These are phyloP conservation scores for Lobophora halterata DNA, from an alignment of 2,888 invertebrate species.

Conservation along the genomic window DNA sequence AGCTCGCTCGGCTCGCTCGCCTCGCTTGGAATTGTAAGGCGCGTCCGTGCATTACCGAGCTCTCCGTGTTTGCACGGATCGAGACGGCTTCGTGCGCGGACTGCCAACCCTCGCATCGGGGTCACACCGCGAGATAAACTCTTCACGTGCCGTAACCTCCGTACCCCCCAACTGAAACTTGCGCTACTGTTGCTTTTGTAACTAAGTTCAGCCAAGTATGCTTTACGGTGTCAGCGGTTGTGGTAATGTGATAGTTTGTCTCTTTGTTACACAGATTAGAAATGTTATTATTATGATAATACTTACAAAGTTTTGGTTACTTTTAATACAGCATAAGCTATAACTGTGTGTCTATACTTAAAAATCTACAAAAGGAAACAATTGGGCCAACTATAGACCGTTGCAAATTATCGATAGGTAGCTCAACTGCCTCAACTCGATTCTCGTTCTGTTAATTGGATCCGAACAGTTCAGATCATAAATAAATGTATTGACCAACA, in stretches of 20 bases:
- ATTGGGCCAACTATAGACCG: too few species aligned
- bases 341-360: too few species aligned
- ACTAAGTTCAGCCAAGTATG: constrained; percentile 43
- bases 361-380: too few species aligned
- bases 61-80: constrained; percentile 73
- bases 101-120: constrained; percentile 61
- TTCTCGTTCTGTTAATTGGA: too few species aligned
- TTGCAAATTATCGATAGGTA: too few species aligned
- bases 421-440: too few species aligned
- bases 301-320: too few species aligned
- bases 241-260: constrained; percentile 37
- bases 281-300: constrained; percentile 7
- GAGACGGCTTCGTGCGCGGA: constrained; percentile 64
- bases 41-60: constrained; percentile 72
- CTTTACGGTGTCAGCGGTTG: constrained; percentile 35
- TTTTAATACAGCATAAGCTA: too few species aligned
- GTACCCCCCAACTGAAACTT: constrained; percentile 55
- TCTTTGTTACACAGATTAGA: constrained; percentile 10
- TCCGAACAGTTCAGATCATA: too few species aligned
- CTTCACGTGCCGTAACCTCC: constrained; percentile 54
- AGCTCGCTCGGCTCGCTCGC: constrained; percentile 9
- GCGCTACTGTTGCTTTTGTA: constrained; percentile 47
- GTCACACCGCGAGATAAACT: constrained; percentile 66
- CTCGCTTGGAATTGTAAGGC: constrained; percentile 63
- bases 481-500: too few species aligned